These are phyloP conservation scores for Drosophila kokeensis DNA, from an alignment of 2,888 invertebrate species.

Conservation along the genomic window DNA sequence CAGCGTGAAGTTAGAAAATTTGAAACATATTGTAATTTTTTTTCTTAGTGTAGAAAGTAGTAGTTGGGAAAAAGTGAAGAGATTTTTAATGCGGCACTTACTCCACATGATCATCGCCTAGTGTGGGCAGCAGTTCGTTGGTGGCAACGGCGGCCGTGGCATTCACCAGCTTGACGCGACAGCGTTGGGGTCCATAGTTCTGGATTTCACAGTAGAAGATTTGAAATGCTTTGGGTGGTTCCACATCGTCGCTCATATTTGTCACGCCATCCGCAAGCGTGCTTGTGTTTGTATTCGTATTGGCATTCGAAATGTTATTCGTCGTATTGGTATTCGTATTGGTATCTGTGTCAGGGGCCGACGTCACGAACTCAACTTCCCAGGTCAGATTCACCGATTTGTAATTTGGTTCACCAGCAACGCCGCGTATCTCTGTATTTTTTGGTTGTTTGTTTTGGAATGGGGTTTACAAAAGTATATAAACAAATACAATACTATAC, in stretches of 20 bases:
- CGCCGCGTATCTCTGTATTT: slow-evolving; percentile 83
- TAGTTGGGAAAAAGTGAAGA: slow-evolving; percentile 9
- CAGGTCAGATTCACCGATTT: slow-evolving; percentile 85
- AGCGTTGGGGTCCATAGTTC: slow-evolving; percentile 91
- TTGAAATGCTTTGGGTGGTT: slow-evolving; percentile 87
- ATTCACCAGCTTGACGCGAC: slow-evolving; percentile 87
- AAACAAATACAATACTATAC: slow-evolving; percentile 18
- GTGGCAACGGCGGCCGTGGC: slow-evolving; percentile 49
- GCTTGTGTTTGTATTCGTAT: slow-evolving; percentile 9
- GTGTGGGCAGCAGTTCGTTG: slow-evolving; percentile 38
- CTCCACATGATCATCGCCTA: slow-evolving; percentile 19
- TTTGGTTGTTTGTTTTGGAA: slow-evolving; percentile 18
- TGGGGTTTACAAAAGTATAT: slow-evolving; percentile 53
- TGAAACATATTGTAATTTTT: background rate
- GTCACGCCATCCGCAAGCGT: slow-evolving; percentile 62
- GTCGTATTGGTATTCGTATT: slow-evolving; percentile 32
- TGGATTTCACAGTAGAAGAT: slow-evolving; percentile 92
- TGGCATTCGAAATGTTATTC: slow-evolving; percentile 19
- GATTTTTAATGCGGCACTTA: slow-evolving; percentile 31
- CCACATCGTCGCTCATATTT: slow-evolving; percentile 78
- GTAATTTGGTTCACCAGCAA: slow-evolving; percentile 85
- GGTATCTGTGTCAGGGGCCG: slow-evolving; percentile 66
- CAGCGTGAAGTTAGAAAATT: background rate
- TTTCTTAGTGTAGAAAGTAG: background rate
- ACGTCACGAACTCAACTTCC: slow-evolving; percentile 84